Percentiles rank a stretch among this genome's conserved stretches.
Conservation (phyloP, 2,888 invertebrate species). For the Panzeria rudis region DNA sequence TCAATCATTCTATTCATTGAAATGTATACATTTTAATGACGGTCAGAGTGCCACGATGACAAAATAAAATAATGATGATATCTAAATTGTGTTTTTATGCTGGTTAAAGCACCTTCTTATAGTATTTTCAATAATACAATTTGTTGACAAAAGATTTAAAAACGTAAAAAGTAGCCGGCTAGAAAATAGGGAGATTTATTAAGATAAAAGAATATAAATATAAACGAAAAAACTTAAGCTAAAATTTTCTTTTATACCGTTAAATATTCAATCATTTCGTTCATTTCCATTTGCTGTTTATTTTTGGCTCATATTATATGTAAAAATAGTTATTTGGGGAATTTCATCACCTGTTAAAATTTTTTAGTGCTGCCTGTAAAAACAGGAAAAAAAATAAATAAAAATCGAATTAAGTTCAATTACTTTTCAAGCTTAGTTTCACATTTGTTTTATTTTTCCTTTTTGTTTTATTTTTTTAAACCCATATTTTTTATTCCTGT, state of each 20-base stretch:
- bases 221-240: constrained; percentile 28
- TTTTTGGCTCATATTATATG: constrained; percentile 12
- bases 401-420: constrained; percentile 75
- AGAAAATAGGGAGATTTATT: constrained; percentile 1
- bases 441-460: constrained; percentile 48
- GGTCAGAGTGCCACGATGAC: constrained; percentile 74
- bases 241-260: constrained; percentile 22
- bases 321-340: constrained; percentile 56
- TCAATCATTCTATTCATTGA: constrained; percentile 75
- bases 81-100: constrained; percentile 62
- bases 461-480: not conserved
- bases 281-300: constrained; percentile 12
- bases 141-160: constrained; percentile 44
- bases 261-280: constrained; percentile 1
- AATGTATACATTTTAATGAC: constrained; percentile 81
- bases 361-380: not conserved
- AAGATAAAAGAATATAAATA: constrained; percentile 35
- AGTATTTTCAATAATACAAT: constrained; percentile 25
- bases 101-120: constrained; percentile 48
- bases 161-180: constrained; percentile 8
- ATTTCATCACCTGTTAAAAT: constrained; percentile 66
- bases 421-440: constrained; percentile 70
- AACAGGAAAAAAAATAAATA: constrained; percentile 23
- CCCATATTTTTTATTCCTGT: constrained; percentile 17
- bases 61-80: constrained; percentile 42